phyloP scores from a whole-genome alignment of 2,113 vertebrate species.

The Microcebus griseorufus region DNA sequence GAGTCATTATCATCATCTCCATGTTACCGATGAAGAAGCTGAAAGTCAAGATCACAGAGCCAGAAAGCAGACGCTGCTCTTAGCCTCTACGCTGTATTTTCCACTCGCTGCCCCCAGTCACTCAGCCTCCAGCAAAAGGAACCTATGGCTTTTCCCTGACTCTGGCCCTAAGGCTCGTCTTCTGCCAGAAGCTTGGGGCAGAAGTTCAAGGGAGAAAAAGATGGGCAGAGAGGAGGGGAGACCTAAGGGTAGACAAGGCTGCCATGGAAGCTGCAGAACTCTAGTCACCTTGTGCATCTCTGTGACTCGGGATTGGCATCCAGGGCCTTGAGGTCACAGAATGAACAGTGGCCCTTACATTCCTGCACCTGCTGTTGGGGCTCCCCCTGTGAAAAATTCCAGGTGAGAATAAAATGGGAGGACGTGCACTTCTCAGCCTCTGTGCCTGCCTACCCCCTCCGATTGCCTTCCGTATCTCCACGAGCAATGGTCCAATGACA shows the following conservation, averaged over 20 bases:
- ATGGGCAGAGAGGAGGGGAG: neutral
- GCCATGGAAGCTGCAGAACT: rapidly evolving
- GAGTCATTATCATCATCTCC: neutral
- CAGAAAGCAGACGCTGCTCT: neutral
- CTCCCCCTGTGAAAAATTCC: neutral
- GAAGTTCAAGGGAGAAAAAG: neutral
- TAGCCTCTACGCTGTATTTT: neutral
- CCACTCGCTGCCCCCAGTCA: no score
- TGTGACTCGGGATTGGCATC: neutral
- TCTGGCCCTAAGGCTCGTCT: neutral
- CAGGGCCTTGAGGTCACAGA: neutral
- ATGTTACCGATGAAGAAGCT: neutral
- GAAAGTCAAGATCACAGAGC: neutral
- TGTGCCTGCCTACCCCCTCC: neutral
- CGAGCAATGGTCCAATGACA: neutral
- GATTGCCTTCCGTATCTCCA: neutral
- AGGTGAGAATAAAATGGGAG: neutral
- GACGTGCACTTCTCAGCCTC: neutral
- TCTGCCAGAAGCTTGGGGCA: neutral
- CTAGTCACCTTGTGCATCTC: neutral
- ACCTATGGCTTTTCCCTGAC: neutral
- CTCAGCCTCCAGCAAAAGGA: neutral
- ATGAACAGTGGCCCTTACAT: neutral
- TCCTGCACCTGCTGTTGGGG: neutral
- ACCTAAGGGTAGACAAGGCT: no score